phyloP scores from a whole-genome alignment of 2,888 invertebrate species.

The Eupithecia centaureata region DNA sequence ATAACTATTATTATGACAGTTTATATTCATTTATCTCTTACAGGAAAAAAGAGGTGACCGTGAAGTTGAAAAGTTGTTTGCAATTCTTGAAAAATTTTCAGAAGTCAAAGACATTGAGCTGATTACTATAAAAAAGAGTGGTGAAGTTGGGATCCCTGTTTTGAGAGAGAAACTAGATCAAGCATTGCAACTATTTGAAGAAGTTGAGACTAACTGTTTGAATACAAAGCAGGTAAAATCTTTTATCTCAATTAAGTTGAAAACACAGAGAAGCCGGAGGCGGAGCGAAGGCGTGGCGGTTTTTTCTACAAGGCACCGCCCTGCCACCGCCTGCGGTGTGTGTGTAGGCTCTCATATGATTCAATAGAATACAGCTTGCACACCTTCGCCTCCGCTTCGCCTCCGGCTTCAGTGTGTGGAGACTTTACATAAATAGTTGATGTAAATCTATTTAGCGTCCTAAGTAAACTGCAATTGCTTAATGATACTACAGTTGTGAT shows the following conservation, averaged over 20 bases:
- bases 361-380: no score
- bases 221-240: conserved; percentile 79
- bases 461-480: neutral
- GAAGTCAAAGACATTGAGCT: conserved; percentile 90
- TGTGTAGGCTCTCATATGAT: no score
- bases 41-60: conserved; percentile 89
- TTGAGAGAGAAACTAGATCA: conserved; percentile 87
- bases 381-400: no score
- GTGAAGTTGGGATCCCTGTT: conserved; percentile 85
- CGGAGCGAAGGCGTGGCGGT: no score
- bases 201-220: conserved; percentile 85
- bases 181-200: conserved; percentile 85
- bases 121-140: conserved; percentile 86
- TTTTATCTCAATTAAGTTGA: no score
- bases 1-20: neutral
- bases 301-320: no score
- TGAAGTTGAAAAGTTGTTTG: conserved; percentile 91
- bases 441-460: neutral
- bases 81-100: conserved; percentile 89
- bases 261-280: no score
- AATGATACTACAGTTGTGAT: neutral
- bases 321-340: no score
- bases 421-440: neutral
- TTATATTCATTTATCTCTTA: conserved; percentile 1
- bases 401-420: no score